phyloP scores from a whole-genome alignment of 2,113 vertebrate genomes.

The Nycticryphes semicollaris region DNA sequence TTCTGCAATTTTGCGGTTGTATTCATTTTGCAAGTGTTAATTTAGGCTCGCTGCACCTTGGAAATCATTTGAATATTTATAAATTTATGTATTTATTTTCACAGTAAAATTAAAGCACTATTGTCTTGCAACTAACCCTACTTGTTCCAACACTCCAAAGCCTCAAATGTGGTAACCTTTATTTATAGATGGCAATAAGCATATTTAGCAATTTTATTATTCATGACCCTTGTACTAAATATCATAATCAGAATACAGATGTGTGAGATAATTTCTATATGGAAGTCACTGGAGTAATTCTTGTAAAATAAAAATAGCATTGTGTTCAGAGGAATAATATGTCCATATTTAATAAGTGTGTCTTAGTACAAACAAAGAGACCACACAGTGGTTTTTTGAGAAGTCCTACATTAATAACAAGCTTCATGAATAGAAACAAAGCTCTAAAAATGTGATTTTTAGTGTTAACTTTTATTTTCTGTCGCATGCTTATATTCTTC shows the following conservation, averaged over 20 bases:
- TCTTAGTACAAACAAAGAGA: conserved; percentile 40
- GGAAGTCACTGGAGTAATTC: conserved; percentile 70
- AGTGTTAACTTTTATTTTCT: neutral
- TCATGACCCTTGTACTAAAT: conserved; percentile 81
- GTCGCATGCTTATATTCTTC: neutral
- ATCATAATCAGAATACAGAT: conserved; percentile 82
- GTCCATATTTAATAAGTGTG: conserved; percentile 59
- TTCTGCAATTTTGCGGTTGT: conserved; percentile 4
- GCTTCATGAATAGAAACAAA: conserved; percentile 34
- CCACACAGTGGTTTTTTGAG: neutral
- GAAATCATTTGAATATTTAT: conserved; percentile 78
- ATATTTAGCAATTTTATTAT: conserved; percentile 84
- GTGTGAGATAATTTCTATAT: conserved; percentile 74
- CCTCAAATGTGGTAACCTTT: conserved; percentile 74
- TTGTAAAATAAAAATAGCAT: conserved; percentile 77
- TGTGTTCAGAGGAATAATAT: conserved; percentile 69
- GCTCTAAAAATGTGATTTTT: conserved; percentile 39
- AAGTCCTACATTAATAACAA: conserved; percentile 23
- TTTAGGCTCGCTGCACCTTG: conserved; percentile 38
- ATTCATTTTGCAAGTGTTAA: conserved; percentile 46
- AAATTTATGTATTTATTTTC: conserved; percentile 81
- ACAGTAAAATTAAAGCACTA: conserved; percentile 78
- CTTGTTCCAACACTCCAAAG: conserved; percentile 76
- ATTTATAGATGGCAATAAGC: conserved; percentile 82
- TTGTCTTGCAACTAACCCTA: conserved; percentile 78